Conservation (phyloP, 2,113 vertebrate genomes). For the Chrysemys picta region DNA sequence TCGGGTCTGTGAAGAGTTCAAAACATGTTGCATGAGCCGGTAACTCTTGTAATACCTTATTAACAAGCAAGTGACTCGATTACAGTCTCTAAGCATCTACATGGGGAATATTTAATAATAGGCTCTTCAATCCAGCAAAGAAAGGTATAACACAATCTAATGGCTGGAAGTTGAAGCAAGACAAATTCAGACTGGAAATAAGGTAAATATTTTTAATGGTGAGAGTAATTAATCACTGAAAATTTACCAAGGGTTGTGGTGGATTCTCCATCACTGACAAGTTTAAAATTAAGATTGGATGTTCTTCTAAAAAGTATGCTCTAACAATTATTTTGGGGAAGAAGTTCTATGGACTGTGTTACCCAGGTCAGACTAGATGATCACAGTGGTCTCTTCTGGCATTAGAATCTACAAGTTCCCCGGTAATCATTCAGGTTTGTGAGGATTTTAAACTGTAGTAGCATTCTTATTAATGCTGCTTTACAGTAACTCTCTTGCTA, state of each 20-base stretch:
- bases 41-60: not conserved
- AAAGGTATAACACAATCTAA: not conserved
- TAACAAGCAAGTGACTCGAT: not conserved
- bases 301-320: not conserved
- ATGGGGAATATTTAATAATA: not conserved
- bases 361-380: not conserved
- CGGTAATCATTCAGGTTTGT: not conserved
- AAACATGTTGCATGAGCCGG: not conserved
- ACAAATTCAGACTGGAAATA: not conserved
- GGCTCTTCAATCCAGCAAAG: not conserved
- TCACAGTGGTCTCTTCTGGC: not conserved
- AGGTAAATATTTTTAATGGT: not conserved
- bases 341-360: not conserved
- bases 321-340: not conserved
- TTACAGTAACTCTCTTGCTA: not conserved
- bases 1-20: slow-evolving; percentile 83
- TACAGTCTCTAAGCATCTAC: not conserved
- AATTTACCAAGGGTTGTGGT: not conserved
- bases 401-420: not conserved
- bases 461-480: slow-evolving; percentile 29
- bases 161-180: not conserved
- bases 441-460: not conserved
- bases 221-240: not conserved
- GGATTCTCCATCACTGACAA: not conserved
- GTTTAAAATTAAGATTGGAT: not conserved